phyloP scores from a whole-genome alignment of 2,888 invertebrate genomes.

The Orthosia gothica region DNA sequence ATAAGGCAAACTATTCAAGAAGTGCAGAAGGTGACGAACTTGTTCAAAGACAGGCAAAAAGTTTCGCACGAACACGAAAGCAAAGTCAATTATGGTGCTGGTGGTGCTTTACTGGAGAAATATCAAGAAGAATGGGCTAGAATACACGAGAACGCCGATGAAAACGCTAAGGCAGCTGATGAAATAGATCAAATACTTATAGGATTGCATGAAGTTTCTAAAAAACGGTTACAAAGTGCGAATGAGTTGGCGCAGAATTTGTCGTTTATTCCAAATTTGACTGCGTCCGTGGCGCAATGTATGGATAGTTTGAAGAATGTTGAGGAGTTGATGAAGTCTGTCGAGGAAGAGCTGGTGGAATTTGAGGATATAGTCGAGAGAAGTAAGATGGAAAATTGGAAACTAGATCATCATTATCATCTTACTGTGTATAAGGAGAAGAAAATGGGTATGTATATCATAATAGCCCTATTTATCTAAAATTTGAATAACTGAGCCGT shows the following conservation, averaged over 20 bases:
- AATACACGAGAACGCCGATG: constrained; percentile 93
- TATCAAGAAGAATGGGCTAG: constrained; percentile 94
- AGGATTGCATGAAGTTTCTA: constrained; percentile 81
- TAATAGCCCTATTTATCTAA: not conserved
- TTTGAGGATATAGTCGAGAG: constrained; percentile 94
- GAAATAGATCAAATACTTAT: constrained; percentile 86
- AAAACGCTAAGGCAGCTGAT: constrained; percentile 93
- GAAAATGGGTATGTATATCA: constrained; percentile 91
- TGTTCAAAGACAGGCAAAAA: constrained; percentile 86
- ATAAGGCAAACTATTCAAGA: constrained; percentile 86
- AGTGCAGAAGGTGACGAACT: constrained; percentile 86
- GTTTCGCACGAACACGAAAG: constrained; percentile 79
- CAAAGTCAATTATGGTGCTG: constrained; percentile 92
- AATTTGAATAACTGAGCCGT: not conserved
- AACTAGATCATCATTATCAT: constrained; percentile 94
- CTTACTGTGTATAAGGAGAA: constrained; percentile 94
- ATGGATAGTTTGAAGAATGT: constrained; percentile 89
- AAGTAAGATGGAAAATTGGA: constrained; percentile 93
- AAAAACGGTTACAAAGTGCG: constrained; percentile 80
- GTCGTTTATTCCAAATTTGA: constrained; percentile 82
- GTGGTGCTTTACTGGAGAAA: constrained; percentile 93
- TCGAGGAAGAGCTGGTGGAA: constrained; percentile 92
- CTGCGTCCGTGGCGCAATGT: constrained; percentile 89
- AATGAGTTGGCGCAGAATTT: constrained; percentile 83
- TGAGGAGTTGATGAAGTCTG: constrained; percentile 91